Base-by-base conservation (phyloP, 2,113 vertebrate genomes). In the Larimichthys crocea region DNA sequence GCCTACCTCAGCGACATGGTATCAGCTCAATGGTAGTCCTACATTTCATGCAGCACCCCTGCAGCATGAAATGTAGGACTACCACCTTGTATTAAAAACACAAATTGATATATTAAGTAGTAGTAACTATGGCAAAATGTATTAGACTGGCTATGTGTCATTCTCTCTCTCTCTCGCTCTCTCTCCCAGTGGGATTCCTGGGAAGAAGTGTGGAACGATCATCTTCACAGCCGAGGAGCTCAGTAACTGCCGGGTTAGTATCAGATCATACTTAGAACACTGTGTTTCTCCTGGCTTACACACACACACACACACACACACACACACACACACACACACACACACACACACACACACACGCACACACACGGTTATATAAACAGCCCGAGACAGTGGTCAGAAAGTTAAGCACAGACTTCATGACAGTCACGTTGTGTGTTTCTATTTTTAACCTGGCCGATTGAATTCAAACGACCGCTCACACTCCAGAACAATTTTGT, bases 201-300 rank as follows among this genome's bases (percentile, higher is more conserved):
- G 89, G 10, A 92, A 92, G 72, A 92, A 92, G 59, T 92, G 91
- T 84, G 91, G 91, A 52, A 80, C 52, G 48, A 92, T 92, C 75
- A 56, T 92, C 72, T 90, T 92, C 75, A 78, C 91, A 20, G 91
- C 91, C 1, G 91, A 92, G 76, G 90, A 91, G 62, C 85, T 88
- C 59, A 92, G 90, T 76, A 93, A 92, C 91, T 92, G 92, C 68
- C 73, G 91, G 85, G 91, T 92, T 29, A 46, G 91, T 87, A 82
- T 69, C 61, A 80, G 53, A 59, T 56, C 9, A 63, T 40, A 35
- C 56, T 67, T 35, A 52, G 26, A 22, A 50, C 61, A 73, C 35
- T 46, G 31, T 46, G 31, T 63, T 11, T 26, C 35, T 57, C n/a
- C n/a, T 60, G 55, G 42, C 44, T 24, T 0, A 40, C 29, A 73